Evolutionary conservation across 2,113 vertebrate species (phyloP).

Genomic region (Tachuris rubrigastra): DNA sequence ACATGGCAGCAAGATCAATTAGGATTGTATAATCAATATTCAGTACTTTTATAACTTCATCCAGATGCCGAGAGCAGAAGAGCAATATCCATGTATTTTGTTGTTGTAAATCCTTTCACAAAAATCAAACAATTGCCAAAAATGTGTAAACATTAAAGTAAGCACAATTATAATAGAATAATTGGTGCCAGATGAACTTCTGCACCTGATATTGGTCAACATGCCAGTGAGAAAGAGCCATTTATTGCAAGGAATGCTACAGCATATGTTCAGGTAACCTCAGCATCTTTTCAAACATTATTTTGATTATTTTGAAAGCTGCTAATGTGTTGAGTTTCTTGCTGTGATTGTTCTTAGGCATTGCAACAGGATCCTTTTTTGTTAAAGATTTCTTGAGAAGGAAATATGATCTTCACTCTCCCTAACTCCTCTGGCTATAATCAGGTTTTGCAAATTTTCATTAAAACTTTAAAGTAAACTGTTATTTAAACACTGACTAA

Average conservation of each 20-base stretch:
- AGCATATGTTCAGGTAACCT: background rate
- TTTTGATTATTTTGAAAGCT: background rate
- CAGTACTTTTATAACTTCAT: background rate
- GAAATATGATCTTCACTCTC: background rate
- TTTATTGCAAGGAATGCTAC: background rate
- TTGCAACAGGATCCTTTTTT: background rate
- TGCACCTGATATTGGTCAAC: background rate
- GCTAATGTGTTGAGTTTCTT: background rate
- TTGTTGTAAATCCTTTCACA: constrained; percentile 15
- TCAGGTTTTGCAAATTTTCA: constrained; percentile 6
- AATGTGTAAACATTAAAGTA: constrained; percentile 4
- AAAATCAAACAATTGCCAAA: background rate
- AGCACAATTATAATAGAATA: background rate
- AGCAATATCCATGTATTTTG: background rate
- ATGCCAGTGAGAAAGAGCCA: background rate
- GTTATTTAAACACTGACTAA: background rate
- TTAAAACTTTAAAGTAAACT: background rate
- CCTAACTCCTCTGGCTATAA: background rate
- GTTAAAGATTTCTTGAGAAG: background rate
- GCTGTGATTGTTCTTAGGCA: background rate
- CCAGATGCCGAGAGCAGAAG: background rate
- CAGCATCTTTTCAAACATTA: background rate
- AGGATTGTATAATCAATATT: background rate
- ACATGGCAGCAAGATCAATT: background rate
- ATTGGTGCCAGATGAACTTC: constrained; percentile 13